Base-by-base conservation (phyloP, 1,140 invertebrate species). In the Chrysomallon squamiferum region DNA sequence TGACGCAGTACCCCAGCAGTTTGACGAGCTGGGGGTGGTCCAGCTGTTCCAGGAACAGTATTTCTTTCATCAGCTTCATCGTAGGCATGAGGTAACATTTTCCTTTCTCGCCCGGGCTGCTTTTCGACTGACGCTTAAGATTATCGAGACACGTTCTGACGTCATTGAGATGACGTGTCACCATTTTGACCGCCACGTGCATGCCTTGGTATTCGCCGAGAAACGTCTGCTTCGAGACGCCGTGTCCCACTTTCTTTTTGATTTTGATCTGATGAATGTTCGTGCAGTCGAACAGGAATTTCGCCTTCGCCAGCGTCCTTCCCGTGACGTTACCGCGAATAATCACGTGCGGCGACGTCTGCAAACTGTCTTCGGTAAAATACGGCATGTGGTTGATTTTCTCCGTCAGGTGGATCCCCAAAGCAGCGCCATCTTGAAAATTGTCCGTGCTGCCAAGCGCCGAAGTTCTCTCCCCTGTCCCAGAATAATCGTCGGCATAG, bases 21-120 rank as follows among this genome's bases (percentile, higher is more conserved):
- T 65, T 62, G 27, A 76, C 71, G 25, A 84, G 71, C 49, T 78
- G 77, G 22, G 72, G 76, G 54, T 84, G 82, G 29, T 67, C 56
- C 9, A 84, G 64, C 71, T 84, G 78, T 58, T 77, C 69, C 20
- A 78, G 65, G n/a, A 84, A 54, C n/a, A 84, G 62, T 52, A 83
- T 79, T 68, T 84, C 82, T 59, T 84, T 84, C 82, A 84, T 82
- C 29, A 84, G 69, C 62, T 80, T 83, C 72, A 80, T 79, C n/a
- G 78, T 82, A 15, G 82, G 70, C 18, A 73, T 74, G 3, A 74
- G 66, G 62, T 77, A 83, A 50, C 82, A 84, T 29, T 61, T n/a
- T 70, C 50, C n/a, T 57, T 38, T 20, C 41, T 38, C 18, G 38
- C 61, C 2, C 57, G 52, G 38, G 62, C 49, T 43, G 30, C 62